phyloP scores from a whole-genome alignment of 2,888 invertebrate species.

The Agriotes lineatus region DNA sequence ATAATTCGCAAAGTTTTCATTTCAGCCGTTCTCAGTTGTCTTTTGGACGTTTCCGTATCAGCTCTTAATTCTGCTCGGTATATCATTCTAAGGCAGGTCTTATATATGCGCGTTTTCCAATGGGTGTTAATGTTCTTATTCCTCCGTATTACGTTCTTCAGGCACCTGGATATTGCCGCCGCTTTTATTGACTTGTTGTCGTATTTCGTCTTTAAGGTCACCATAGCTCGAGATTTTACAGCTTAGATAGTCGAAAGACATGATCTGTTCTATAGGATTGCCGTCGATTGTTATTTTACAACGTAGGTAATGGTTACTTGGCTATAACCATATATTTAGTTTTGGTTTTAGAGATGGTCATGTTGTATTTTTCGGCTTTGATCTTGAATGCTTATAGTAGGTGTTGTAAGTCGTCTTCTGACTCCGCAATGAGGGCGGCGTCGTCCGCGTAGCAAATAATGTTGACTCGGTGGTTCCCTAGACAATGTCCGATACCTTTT shows the following conservation, averaged over 20 bases:
- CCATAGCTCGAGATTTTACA: neutral
- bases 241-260: neutral
- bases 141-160: neutral
- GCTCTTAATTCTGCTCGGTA: neutral
- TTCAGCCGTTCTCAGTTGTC: neutral
- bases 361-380: neutral
- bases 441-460: neutral
- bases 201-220: neutral
- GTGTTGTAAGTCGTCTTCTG: neutral
- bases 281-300: neutral
- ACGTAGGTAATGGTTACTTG: neutral
- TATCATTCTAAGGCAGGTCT: neutral
- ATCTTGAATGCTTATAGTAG: neutral
- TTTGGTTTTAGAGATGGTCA: neutral
- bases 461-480: neutral
- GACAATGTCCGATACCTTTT: neutral
- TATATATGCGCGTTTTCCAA: neutral
- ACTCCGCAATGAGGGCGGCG: neutral
- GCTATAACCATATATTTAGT: neutral
- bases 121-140: neutral
- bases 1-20: neutral
- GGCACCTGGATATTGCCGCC: neutral
- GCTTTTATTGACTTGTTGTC: neutral
- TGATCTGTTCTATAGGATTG: neutral
- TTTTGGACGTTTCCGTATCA: neutral